These are phyloP conservation scores for Siniperca knerii DNA, from an alignment of 2,113 vertebrate species.

Conservation along the genomic window DNA sequence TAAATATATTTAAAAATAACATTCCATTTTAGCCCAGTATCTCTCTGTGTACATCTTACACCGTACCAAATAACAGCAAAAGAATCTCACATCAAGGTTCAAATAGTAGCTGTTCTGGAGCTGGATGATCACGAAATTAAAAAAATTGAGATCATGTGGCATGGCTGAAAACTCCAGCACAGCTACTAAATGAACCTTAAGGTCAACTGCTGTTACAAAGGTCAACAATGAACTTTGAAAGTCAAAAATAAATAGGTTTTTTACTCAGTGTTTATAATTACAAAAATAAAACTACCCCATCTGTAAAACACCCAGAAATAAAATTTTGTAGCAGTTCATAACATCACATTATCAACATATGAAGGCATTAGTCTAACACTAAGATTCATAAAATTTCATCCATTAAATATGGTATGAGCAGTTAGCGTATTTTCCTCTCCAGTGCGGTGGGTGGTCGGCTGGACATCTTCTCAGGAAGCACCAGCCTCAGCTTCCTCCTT, in stretches of 20 bases:
- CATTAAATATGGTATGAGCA: background rate
- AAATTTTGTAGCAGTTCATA: background rate
- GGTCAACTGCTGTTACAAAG: background rate
- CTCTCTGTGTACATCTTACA: background rate
- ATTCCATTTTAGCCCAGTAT: background rate
- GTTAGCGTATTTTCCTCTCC: constrained; percentile 83
- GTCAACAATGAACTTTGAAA: background rate
- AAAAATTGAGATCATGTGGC: background rate
- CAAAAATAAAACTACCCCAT: constrained; percentile 26
- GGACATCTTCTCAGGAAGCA: constrained; percentile 81
- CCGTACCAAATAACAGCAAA: background rate
- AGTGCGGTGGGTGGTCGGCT: constrained; percentile 70
- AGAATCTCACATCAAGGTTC: background rate
- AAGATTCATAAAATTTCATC: background rate
- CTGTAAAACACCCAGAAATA: background rate
- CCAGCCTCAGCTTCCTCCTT: constrained; percentile 80
- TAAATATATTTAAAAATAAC: background rate
- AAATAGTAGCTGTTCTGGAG: background rate
- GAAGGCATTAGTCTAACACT: background rate
- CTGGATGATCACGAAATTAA: too few species aligned
- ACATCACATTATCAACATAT: background rate
- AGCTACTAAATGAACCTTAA: background rate
- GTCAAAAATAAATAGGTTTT: background rate
- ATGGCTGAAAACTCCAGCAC: background rate
- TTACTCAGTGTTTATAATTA: constrained; percentile 2